These are phyloP conservation scores for Subacronicta megacephala DNA, from an alignment of 2,888 invertebrate species.

Conservation along the genomic window DNA sequence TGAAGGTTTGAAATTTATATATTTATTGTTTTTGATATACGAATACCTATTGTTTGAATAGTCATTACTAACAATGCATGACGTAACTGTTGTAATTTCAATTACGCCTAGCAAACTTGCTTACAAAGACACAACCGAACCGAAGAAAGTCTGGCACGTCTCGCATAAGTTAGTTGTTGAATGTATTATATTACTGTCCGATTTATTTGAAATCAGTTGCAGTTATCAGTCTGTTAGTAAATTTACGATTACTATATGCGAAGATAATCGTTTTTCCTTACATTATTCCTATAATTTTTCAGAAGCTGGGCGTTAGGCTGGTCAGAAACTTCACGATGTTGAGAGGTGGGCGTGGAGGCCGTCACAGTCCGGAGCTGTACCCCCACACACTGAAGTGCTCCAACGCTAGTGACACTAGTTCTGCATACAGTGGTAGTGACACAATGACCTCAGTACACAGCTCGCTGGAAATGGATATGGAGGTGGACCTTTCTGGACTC, in stretches of 20 bases:
- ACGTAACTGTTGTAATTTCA: slow-evolving; percentile 49
- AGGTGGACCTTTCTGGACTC: slow-evolving; percentile 97
- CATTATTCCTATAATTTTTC: slow-evolving; percentile 52
- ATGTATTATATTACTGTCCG: neutral
- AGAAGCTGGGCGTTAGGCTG: slow-evolving; percentile 79
- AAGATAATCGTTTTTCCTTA: slow-evolving; percentile 35
- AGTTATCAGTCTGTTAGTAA: neutral
- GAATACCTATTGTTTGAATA: slow-evolving; percentile 59
- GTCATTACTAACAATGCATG: slow-evolving; percentile 53
- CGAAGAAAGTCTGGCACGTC: slow-evolving; percentile 64
- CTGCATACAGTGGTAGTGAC: slow-evolving; percentile 98
- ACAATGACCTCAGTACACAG: slow-evolving; percentile 98
- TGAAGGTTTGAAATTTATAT: slow-evolving; percentile 74
- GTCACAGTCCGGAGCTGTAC: slow-evolving; percentile 93
- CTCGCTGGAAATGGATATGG: slow-evolving; percentile 93
- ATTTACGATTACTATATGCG: too few relatives aligned
- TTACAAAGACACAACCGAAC: slow-evolving; percentile 41
- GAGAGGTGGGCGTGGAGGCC: slow-evolving; percentile 90
- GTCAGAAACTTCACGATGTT: slow-evolving; percentile 87
- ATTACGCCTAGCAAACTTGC: slow-evolving; percentile 41
- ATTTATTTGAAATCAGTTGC: neutral
- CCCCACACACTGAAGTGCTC: slow-evolving; percentile 94
- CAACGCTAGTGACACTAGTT: slow-evolving; percentile 97
- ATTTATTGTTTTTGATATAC: slow-evolving; percentile 57
- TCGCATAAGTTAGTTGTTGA: slow-evolving; percentile 55